phyloP scores from a whole-genome alignment of 2,113 vertebrate genomes.

The Cyrtonyx montezumae region DNA sequence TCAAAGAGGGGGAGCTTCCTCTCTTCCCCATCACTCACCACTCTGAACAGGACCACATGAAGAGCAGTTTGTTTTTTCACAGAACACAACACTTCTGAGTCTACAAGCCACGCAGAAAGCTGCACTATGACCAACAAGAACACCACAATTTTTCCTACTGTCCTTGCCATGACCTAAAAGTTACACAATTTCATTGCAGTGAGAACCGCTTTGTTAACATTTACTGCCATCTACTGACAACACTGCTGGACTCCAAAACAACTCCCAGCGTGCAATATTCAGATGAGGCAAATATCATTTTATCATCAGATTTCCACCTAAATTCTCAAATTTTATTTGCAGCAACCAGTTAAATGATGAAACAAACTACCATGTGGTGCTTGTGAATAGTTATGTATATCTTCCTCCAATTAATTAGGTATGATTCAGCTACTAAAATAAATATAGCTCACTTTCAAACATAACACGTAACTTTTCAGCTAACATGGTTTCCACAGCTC shows the following conservation, averaged over 20 bases:
- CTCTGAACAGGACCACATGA: fast-evolving
- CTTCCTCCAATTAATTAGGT: background rate
- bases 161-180: background rate
- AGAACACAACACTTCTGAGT: background rate
- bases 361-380: background rate
- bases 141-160: background rate
- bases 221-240: slow-evolving; percentile 68
- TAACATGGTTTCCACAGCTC: background rate
- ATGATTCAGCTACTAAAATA: background rate
- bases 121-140: background rate
- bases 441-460: background rate
- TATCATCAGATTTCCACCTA: background rate
- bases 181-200: background rate
- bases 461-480: background rate
- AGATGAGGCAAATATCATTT: background rate
- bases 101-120: background rate
- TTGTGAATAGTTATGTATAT: background rate
- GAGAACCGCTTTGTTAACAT: background rate
- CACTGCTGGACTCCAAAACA: fast-evolving
- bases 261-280: background rate
- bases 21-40: background rate
- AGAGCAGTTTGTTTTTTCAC: background rate
- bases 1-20: background rate
- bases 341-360: background rate
- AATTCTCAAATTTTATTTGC: background rate